Base-by-base conservation (phyloP, 1,140 invertebrate species). In the Leptopilina clavipes region DNA sequence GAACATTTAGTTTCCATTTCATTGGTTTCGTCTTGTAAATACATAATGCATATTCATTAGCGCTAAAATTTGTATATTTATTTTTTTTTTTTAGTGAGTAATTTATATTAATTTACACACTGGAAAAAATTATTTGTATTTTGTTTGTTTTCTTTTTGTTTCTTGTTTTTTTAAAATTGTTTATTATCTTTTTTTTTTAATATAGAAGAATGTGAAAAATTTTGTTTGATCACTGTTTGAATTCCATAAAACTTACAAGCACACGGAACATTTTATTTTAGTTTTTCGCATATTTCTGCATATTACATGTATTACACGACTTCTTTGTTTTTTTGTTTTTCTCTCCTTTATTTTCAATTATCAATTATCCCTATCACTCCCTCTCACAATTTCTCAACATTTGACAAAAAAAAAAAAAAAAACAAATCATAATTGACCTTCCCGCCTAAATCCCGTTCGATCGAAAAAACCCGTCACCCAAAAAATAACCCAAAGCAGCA, bases 401-500 rank as follows among this genome's bases (percentile, higher is more conserved):
- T 81, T 40, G 2, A 31, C 25, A 6, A 40, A 40, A 40, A 40
- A 40, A 40, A 31, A 3, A 40, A 40, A 40, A 40, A 40, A 77
- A 82, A 85, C 79, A 72, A 65, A 31, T 65, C 59, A 75, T 45
- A 76, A 73, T 79, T 79, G 79, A 74, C 81, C 12, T 76, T 74
- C 74, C 72, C 76, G 77, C 79, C 80, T 14, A 75, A 79, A 11
- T 79, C 80, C 83, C 25, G 43, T 37, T 77, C 83, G 81, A 79
- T 80, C 82, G 81, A 84, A 73, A 86, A 40, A 77, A 85, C 78
- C 83, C 83, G 71, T 73, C 48, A 83, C 85, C 88, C 86, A 78
- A 89, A 88, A 86, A 89, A 87, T 86, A 84, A 9, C 5, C 84
- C 88, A 84, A 87, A 90, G 88, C 91, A 96, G 94, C 91, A 94